phyloP scores from a whole-genome alignment of 2,797 vertebrate genomes.

The Fundulus diaphanus region DNA sequence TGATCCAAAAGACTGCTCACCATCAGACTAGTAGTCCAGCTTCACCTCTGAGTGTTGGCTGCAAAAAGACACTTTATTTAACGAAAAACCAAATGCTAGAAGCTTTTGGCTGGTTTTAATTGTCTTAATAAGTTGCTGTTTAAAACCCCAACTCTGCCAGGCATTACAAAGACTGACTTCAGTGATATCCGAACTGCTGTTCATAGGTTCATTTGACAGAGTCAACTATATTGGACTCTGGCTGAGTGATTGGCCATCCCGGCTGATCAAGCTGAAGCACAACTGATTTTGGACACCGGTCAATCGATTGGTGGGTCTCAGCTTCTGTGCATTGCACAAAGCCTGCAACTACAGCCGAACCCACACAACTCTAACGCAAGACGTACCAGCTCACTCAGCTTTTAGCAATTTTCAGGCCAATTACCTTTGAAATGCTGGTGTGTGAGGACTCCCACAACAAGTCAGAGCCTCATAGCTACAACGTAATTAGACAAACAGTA shows the following conservation, averaged over 20 bases:
- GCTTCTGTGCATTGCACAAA: neutral
- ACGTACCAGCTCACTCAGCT: conserved; percentile 9
- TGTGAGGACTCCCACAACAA: neutral
- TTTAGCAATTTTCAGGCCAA: conserved; percentile 9
- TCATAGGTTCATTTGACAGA: neutral
- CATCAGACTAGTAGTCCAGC: neutral
- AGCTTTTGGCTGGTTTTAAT: neutral
- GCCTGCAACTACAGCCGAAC: neutral
- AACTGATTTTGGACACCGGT: conserved; percentile 10
- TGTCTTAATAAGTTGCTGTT: neutral
- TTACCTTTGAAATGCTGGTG: conserved; percentile 6
- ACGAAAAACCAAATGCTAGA: neutral
- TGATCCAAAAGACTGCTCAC: neutral
- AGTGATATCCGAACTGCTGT: neutral
- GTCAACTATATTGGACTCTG: neutral
- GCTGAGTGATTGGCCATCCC: neutral
- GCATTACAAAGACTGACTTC: neutral
- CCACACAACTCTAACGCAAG: conserved; percentile 4
- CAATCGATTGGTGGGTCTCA: conserved; percentile 1
- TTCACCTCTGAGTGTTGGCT: neutral
- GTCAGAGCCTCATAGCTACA: neutral
- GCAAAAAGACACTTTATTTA: neutral
- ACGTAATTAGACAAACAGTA: neutral
- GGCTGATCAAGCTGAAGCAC: conserved; percentile 13
- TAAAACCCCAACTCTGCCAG: neutral